Evolutionary conservation across 2,797 vertebrate genomes (phyloP).

Genomic region (Macropus fuliginosus): DNA sequence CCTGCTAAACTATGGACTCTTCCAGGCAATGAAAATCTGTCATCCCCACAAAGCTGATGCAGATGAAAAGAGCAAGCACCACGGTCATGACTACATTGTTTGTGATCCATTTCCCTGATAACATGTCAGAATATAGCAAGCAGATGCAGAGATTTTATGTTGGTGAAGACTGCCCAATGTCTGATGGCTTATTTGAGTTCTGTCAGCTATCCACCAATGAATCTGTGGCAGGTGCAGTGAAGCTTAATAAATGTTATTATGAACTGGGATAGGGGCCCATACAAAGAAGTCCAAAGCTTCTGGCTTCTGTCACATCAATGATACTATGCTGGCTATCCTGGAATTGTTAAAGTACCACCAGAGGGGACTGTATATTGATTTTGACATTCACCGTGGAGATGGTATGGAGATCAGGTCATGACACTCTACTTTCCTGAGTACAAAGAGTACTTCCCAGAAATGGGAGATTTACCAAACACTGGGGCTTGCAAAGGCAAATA

Average conservation of each 20-base stretch:
- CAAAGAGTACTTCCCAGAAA: conserved; percentile 93
- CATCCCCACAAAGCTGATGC: conserved; percentile 94
- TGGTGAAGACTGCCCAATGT: conserved; percentile 94
- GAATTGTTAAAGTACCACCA: conserved; percentile 95
- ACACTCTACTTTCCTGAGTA: conserved; percentile 93
- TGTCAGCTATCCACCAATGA: conserved; percentile 95
- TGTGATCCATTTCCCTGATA: conserved; percentile 93
- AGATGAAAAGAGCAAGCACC: conserved; percentile 97
- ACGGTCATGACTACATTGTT: conserved; percentile 95
- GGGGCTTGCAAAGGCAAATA: conserved; percentile 98
- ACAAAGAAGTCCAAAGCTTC: conserved; percentile 91
- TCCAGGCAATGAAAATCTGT: conserved; percentile 97
- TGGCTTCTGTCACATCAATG: conserved; percentile 89
- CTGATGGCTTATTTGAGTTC: conserved; percentile 95
- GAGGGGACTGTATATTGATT: conserved; percentile 94
- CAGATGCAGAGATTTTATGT: conserved; percentile 98
- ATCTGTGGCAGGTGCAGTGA: conserved; percentile 93
- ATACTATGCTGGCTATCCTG: conserved; percentile 93
- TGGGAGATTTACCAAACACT: conserved; percentile 93
- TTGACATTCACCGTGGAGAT: conserved; percentile 95
- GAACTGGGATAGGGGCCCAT: conserved; percentile 94
- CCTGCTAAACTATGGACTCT: conserved; percentile 95
- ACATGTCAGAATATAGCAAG: conserved; percentile 98
- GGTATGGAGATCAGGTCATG: conserved; percentile 94
- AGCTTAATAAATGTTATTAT: conserved; percentile 95